Evolutionary conservation across 2,113 vertebrate species (phyloP), one percentile per base, ranked within the genome.

Genomic region (Pteruthius melanotis): DNA sequence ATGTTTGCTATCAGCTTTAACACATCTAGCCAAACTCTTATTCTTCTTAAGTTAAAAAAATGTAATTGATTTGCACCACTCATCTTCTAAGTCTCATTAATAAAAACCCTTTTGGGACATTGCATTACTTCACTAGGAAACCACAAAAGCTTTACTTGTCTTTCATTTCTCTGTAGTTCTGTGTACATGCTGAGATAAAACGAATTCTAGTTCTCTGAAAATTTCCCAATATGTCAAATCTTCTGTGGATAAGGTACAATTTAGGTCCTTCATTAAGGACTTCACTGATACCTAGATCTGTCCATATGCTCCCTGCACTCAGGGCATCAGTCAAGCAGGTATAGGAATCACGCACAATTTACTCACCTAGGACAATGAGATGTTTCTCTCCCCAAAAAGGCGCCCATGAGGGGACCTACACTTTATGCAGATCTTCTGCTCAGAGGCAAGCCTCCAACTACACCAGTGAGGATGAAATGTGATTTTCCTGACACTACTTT

Each of bases 11-110:
- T 23, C 10, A 65, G 24, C 28, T 77, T 68, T 53, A 77, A 28
- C 11, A 45, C 33, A 64, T 37, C 14, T 50, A 83, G 27, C 17
- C 40, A 44, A 72, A 39, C 13, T 21, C 27, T 16, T 71, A 4
- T 11, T 42, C 28, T n/a, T 44, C 26, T 64, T 37, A 50, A 52
- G 30, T 4, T 45, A 24, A 49, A 20, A 11, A 65, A 87, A 47
- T 3, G 1, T 0, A 66, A 63, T 28, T 52, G 0, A 53, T 49
- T 64, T 54, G 13, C 26, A n/a, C 45, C 40, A 21, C 10, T 68
- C 31, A 13, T 49, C 13, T 76, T 70, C 27, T 33, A 44, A 54
- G 6, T n/a, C 3, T 52, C 82, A 45, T 54, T 19, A 52, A 53
- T 21, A 14, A 69, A 87, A 87, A 35, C 3, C 15, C n/a, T 5